Evolutionary conservation across 2,113 vertebrate genomes (phyloP).

Genomic region (Amblyopsis rosae): DNA sequence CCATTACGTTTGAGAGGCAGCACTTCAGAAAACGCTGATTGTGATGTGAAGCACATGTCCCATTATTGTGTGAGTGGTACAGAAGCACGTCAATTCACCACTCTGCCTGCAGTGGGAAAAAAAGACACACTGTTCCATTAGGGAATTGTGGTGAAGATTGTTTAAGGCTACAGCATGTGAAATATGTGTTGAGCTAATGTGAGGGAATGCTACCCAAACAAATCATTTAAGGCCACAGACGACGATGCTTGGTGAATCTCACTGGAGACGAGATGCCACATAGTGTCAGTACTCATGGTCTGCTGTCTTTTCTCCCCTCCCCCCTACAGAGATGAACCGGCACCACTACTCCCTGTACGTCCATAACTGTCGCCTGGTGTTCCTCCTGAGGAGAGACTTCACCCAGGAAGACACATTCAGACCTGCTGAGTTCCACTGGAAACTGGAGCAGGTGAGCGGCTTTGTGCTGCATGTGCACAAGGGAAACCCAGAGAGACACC

Average conservation of each 20-base stretch:
- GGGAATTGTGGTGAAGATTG: no score
- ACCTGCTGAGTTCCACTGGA: conserved; percentile 98
- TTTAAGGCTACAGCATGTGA: no score
- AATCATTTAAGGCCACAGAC: neutral
- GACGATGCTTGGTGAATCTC: conserved; percentile 5
- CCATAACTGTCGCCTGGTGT: conserved; percentile 95
- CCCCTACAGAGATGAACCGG: conserved; percentile 91
- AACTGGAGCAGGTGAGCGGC: conserved; percentile 90
- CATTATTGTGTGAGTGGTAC: no score
- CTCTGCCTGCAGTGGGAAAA: no score
- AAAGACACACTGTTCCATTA: no score
- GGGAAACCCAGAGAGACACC: neutral
- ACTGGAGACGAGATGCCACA: neutral
- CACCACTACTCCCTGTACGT: conserved; percentile 96
- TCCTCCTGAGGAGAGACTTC: conserved; percentile 92
- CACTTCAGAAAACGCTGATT: no score
- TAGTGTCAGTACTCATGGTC: conserved; percentile 10
- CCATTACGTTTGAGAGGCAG: no score
- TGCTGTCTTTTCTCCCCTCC: conserved; percentile 20
- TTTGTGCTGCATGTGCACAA: neutral
- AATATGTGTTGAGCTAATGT: no score
- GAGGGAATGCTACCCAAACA: neutral
- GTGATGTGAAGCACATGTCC: no score
- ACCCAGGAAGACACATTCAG: conserved; percentile 92
- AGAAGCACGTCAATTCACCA: no score